A percentile compares a stretch with the other conserved stretches of the same genome.
phyloP scores from a whole-genome alignment of 1,140 invertebrate species.

The Papilio polyxenes region DNA sequence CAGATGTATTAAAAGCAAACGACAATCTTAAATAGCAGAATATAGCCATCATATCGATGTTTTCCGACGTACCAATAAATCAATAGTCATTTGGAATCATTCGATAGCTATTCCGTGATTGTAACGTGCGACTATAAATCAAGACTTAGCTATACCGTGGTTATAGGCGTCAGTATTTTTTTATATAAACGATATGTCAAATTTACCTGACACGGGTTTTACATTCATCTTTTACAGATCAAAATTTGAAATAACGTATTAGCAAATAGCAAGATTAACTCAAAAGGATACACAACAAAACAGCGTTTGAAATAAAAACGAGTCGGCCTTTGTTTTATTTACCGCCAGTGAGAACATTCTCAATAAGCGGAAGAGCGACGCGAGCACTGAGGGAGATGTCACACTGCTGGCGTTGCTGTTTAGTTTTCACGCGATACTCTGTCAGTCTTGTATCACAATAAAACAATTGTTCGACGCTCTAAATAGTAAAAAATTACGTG shows the following conservation, averaged over 20 bases:
- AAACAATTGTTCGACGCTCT: background rate
- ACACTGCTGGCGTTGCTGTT: background rate
- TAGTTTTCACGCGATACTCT: background rate
- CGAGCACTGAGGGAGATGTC: background rate
- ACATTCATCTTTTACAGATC: background rate
- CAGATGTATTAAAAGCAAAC: too few relatives aligned
- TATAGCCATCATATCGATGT: too few relatives aligned
- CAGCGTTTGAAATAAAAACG: constrained; percentile 1
- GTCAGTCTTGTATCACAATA: background rate
- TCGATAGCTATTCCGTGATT: too few relatives aligned
- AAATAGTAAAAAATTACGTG: too few relatives aligned
- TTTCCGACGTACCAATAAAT: too few relatives aligned
- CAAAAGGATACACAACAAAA: background rate
- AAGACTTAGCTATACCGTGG: too few relatives aligned
- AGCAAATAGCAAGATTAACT: background rate
- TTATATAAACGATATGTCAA: too few relatives aligned
- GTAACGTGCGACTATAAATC: too few relatives aligned
- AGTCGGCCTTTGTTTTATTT: background rate
- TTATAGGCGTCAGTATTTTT: too few relatives aligned
- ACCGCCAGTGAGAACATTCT: constrained; percentile 6
- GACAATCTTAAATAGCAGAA: too few relatives aligned
- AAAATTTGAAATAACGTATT: background rate
- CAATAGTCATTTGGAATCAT: too few relatives aligned
- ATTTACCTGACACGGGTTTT: background rate
- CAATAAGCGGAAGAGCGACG: constrained; percentile 16